Evolutionary conservation across 2,888 invertebrate species (phyloP), one percentile per base, ranked within the genome.

Genomic region (Tenodera sinensis): DNA sequence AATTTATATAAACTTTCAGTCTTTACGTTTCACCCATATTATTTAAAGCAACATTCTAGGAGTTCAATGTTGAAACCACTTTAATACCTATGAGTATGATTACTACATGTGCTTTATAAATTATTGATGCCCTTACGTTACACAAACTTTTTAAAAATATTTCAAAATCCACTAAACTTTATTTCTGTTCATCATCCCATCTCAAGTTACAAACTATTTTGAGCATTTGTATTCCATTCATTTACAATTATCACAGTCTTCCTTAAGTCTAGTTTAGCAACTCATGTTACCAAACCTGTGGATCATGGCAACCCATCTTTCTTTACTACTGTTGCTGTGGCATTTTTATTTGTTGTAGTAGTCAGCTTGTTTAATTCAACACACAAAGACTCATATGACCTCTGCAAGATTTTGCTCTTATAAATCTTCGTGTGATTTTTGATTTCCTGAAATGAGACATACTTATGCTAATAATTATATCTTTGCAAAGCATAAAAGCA

Each of bases 371-470:
- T 81, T 25, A 90, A 82, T 81, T 90, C 89, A 47, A 54, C n/a
- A 47, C 83, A n/a, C n/a, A 90, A 84, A 84, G 42, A 84, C 27
- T 84, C 84, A 85, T 88, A 90, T 2, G 88, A 84, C 82, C 71
- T 89, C 28, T 87, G 54, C 87, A 86, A 81, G 81, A 82, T 82
- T 54, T 28, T 87, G 27, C 42, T 34, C 28, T 30, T 81, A 81
- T 28, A 42, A 28, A 7, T 54, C 54, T 83, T 83, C 82, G 84
- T 82, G 28, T 83, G 85, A 28, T 71, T 81, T 87, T 89, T 87
- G 34, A 90, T 89, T 84, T 89, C 90, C 90, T 90, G 86, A 84
- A 89, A 28, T 28, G 1, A 87, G 25, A 86, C 81, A 71, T 42
- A 12, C 42, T 42, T 42, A 71, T 8, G 81, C 1, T 20, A 86